phyloP scores from a whole-genome alignment of 2,113 vertebrate genomes.

The Symphodus melops region DNA sequence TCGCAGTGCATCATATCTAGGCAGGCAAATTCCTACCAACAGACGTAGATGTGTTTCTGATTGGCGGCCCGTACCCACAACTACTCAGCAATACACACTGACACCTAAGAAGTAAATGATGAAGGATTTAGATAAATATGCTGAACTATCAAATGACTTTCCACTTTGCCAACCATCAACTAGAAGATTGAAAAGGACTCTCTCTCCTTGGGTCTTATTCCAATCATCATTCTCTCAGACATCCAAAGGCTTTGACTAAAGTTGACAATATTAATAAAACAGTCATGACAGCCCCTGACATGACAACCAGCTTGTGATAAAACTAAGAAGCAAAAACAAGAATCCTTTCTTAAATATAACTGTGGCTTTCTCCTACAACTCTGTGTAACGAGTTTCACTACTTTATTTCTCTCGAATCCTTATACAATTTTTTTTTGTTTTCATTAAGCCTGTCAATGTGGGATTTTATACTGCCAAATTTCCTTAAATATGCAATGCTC shows the following conservation, averaged over 20 bases:
- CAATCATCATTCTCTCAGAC: neutral
- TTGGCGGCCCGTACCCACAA: constrained; percentile 16
- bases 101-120: neutral
- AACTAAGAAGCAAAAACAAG: neutral
- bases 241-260: neutral
- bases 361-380: no score
- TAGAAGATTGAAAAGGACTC: constrained; percentile 26
- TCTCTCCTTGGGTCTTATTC: constrained; percentile 17
- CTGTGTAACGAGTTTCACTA: no score
- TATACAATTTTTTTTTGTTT: no score
- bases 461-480: no score
- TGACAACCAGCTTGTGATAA: neutral
- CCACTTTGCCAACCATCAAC: constrained; percentile 30
- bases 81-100: constrained; percentile 13
- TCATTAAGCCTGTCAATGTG: no score
- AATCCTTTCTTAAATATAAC: no score
- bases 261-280: constrained; percentile 9
- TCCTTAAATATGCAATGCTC: no score
- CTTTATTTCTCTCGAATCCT: no score
- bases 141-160: constrained; percentile 25
- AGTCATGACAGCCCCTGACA: neutral
- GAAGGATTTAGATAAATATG: constrained; percentile 29
- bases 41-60: constrained; percentile 38
- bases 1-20: constrained; percentile 15
- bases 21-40: constrained; percentile 31